Evolutionary conservation across 2,797 vertebrate genomes (phyloP).

Genomic region (Scolopax bukidnonensis): DNA sequence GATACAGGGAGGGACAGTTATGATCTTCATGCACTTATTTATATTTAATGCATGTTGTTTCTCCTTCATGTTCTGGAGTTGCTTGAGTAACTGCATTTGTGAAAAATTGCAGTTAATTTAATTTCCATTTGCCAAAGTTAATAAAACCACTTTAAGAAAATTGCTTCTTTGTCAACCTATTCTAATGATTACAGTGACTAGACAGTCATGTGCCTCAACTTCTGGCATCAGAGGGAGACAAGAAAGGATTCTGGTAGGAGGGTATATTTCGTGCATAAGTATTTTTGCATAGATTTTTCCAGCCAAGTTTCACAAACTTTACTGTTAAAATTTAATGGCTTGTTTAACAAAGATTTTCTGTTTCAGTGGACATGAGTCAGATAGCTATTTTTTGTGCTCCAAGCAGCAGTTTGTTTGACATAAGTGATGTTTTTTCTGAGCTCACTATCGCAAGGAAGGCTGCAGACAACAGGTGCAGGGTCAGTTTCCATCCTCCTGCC

Average conservation of each 20-base stretch:
- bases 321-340: constrained; percentile 53
- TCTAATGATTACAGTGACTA: constrained; percentile 32
- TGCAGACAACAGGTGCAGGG: not conserved
- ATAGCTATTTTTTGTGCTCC: constrained; percentile 35
- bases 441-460: not conserved
- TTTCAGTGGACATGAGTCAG: constrained; percentile 35
- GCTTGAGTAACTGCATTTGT: constrained; percentile 50
- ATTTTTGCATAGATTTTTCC: constrained; percentile 45
- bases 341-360: constrained; percentile 60
- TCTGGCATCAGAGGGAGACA: constrained; percentile 6
- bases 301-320: constrained; percentile 50
- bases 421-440: not conserved
- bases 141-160: constrained; percentile 42
- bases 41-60: constrained; percentile 54
- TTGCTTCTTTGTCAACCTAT: constrained; percentile 27
- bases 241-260: constrained; percentile 13
- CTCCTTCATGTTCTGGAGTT: constrained; percentile 35
- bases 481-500: not conserved
- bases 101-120: constrained; percentile 32
- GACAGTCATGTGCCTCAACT: not conserved
- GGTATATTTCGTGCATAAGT: not conserved
- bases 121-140: constrained; percentile 49
- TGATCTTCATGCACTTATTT: constrained; percentile 6
- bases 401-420: constrained; percentile 28
- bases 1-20: not conserved